Evolutionary conservation across 2,888 invertebrate species (phyloP).

Genomic region (Taenaris catops): DNA sequence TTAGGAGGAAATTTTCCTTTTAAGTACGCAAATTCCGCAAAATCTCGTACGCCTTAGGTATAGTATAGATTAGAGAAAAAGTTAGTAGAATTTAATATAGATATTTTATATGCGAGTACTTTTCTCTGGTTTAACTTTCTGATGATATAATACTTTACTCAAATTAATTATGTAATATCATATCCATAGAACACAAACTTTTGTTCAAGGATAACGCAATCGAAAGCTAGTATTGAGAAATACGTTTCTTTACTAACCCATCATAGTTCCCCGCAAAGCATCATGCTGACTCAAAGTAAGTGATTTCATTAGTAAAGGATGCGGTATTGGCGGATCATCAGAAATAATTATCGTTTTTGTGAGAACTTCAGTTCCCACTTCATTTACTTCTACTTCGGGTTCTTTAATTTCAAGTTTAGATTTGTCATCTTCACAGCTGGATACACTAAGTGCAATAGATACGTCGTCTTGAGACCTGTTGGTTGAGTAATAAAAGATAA

Average conservation of each 20-base stretch:
- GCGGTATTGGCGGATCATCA: slow-evolving; percentile 64
- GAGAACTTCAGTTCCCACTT: slow-evolving; percentile 44
- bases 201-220: no score
- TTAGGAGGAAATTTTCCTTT: no score
- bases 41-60: no score
- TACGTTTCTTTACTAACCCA: slow-evolving; percentile 44
- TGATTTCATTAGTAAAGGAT: slow-evolving; percentile 72
- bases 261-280: slow-evolving; percentile 61
- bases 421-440: slow-evolving; percentile 73
- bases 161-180: no score
- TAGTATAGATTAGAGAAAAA: no score
- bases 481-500: no score
- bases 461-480: slow-evolving; percentile 74
- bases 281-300: slow-evolving; percentile 67
- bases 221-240: neutral
- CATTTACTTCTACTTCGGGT: slow-evolving; percentile 29
- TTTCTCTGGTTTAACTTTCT: no score
- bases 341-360: slow-evolving; percentile 61
- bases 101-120: no score
- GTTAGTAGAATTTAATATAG: no score
- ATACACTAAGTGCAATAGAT: slow-evolving; percentile 68
- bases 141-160: no score
- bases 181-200: no score
- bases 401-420: slow-evolving; percentile 57
- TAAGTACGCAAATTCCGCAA: no score